phyloP scores from a whole-genome alignment of 2,888 invertebrate species.

The Salpingus planirostris region DNA sequence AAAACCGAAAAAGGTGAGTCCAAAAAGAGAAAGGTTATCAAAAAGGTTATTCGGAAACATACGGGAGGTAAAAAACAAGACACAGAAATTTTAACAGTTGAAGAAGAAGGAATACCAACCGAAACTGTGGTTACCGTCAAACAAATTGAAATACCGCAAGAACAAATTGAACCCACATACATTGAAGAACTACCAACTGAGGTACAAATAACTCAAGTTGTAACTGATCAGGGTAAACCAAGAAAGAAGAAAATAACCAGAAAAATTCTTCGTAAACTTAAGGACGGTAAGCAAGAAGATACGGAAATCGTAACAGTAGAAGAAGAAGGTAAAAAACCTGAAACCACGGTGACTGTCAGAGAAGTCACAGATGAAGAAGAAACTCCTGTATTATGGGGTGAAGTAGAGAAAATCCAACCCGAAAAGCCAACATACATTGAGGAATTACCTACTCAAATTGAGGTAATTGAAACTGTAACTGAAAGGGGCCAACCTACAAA shows the following conservation, averaged over 20 bases:
- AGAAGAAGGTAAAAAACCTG: slow-evolving; percentile 26
- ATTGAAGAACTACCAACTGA: slow-evolving; percentile 19
- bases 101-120: slow-evolving; percentile 33
- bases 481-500: slow-evolving; percentile 24
- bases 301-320: slow-evolving; percentile 36
- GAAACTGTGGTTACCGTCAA: slow-evolving; percentile 22
- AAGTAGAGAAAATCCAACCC: slow-evolving; percentile 17
- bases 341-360: slow-evolving; percentile 24
- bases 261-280: slow-evolving; percentile 23
- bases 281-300: slow-evolving; percentile 22
- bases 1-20: slow-evolving; percentile 17
- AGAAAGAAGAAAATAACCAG: slow-evolving; percentile 23
- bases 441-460: slow-evolving; percentile 22
- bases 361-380: slow-evolving; percentile 26
- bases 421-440: slow-evolving; percentile 12
- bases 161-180: slow-evolving; percentile 13
- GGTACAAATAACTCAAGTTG: slow-evolving; percentile 26
- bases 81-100: slow-evolving; percentile 31
- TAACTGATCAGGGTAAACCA: slow-evolving; percentile 27
- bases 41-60: slow-evolving; percentile 4
- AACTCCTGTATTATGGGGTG: no score
- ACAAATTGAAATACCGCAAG: slow-evolving; percentile 18
- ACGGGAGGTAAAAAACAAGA: slow-evolving; percentile 33
- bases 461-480: slow-evolving; percentile 15
- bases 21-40: slow-evolving; percentile 26